phyloP scores from a whole-genome alignment of 2,797 vertebrate genomes.

The Oreonectes daqikongensis region DNA sequence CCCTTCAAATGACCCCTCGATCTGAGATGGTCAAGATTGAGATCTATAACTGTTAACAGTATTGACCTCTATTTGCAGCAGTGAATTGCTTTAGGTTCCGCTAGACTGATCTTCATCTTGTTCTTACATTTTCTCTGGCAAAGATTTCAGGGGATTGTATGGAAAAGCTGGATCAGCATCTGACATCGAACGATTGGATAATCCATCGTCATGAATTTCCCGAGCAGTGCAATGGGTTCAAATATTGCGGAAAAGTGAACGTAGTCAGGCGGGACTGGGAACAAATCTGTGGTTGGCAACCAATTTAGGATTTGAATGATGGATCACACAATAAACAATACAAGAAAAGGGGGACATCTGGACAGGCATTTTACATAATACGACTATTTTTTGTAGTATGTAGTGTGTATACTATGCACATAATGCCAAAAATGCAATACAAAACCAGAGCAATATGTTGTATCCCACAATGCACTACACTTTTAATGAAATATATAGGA shows the following conservation, averaged over 20 bases:
- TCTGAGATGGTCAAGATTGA: not conserved
- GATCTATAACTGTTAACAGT: constrained; percentile 41
- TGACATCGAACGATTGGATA: constrained; percentile 16
- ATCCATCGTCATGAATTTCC: not conserved
- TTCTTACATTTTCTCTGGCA: constrained; percentile 5
- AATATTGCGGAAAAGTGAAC: constrained; percentile 3
- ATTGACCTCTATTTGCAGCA: not conserved
- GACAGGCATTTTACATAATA: not conserved
- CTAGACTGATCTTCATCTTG: constrained; percentile 15
- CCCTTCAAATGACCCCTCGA: not conserved
- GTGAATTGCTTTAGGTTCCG: constrained; percentile 12
- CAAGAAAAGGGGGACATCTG: not conserved
- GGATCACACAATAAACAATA: not conserved
- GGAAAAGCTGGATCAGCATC: constrained; percentile 32
- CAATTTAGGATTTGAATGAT: not conserved
- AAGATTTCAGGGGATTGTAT: constrained; percentile 11
- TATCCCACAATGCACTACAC: not conserved
- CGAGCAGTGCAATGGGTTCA: constrained; percentile 2
- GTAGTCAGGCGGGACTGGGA: not conserved
- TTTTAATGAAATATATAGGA: no score
- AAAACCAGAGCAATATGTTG: not conserved
- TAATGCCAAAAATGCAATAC: not conserved
- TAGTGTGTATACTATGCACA: not conserved
- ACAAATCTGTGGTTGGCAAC: not conserved
- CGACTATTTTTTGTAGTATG: not conserved